These are phyloP conservation scores for Muntiacus muntjak DNA, from an alignment of 2,113 vertebrate genomes.

Conservation along the genomic window DNA sequence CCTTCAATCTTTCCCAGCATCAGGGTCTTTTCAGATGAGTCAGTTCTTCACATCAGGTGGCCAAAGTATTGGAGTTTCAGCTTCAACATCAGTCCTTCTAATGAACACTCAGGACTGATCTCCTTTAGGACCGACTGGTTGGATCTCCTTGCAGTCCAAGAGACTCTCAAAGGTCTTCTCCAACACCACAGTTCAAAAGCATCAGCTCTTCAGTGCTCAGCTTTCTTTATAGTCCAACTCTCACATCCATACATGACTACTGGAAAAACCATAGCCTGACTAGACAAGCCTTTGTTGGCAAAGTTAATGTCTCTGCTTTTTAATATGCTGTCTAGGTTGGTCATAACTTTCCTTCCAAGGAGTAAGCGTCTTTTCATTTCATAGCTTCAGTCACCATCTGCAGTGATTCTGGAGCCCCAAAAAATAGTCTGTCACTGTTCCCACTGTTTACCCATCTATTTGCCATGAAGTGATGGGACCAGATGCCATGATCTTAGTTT, in stretches of 20 bases:
- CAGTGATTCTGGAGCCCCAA: background rate
- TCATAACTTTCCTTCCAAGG: background rate
- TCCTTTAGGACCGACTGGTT: background rate
- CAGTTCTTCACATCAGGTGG: background rate
- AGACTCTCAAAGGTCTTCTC: background rate
- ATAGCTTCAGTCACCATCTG: background rate
- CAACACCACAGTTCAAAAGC: background rate
- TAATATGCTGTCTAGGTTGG: background rate
- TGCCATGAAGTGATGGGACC: background rate
- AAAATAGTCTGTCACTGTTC: background rate
- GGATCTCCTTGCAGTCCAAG: background rate
- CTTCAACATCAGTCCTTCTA: background rate
- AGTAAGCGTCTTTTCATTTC: background rate
- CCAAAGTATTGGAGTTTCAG: background rate
- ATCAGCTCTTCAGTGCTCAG: fast-evolving
- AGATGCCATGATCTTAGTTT: background rate
- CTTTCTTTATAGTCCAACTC: background rate
- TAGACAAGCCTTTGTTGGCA: background rate
- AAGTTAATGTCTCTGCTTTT: background rate
- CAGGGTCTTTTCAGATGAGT: background rate
- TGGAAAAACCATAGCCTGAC: background rate
- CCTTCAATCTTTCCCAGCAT: background rate
- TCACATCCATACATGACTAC: background rate
- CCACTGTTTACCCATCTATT: background rate
- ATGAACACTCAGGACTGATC: background rate